Evolutionary conservation across 2,888 invertebrate genomes (phyloP).

Genomic region (Caradrina clavipalpis): DNA sequence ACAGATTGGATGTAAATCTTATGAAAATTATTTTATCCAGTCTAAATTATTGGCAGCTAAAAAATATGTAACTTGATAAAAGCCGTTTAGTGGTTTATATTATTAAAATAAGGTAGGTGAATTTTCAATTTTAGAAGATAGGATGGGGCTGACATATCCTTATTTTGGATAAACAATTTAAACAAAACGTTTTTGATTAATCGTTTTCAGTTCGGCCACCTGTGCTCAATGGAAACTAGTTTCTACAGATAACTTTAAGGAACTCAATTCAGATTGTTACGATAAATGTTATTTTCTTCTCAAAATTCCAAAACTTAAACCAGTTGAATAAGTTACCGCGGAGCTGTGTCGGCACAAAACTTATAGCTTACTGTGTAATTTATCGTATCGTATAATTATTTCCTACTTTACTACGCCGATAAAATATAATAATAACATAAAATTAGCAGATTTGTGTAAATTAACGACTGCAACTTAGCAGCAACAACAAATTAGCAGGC

Average conservation of each 20-base stretch:
- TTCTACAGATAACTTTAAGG: conserved; percentile 34
- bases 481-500: conserved; percentile 6
- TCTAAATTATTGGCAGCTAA: too few species aligned
- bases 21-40: too few species aligned
- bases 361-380: conserved; percentile 10
- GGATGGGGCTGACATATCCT: too few species aligned
- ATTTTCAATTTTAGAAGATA: too few species aligned
- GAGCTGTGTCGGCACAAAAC: conserved; percentile 15
- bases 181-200: conserved; percentile 39
- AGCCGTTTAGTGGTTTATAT: too few species aligned
- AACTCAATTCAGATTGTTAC: conserved; percentile 45
- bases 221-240: conserved; percentile 37
- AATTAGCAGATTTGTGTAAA: conserved; percentile 12
- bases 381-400: neutral
- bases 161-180: too few species aligned
- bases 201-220: conserved; percentile 41
- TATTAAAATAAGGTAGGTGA: too few species aligned
- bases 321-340: conserved; percentile 17
- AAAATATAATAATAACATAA: conserved; percentile 6
- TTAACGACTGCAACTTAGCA: conserved; percentile 5
- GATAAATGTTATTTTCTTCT: conserved; percentile 53
- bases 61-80: too few species aligned
- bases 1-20: too few species aligned
- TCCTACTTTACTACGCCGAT: neutral
- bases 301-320: conserved; percentile 32